phyloP scores from a whole-genome alignment of 2,113 vertebrate genomes.

The Sigmodon hispidus region DNA sequence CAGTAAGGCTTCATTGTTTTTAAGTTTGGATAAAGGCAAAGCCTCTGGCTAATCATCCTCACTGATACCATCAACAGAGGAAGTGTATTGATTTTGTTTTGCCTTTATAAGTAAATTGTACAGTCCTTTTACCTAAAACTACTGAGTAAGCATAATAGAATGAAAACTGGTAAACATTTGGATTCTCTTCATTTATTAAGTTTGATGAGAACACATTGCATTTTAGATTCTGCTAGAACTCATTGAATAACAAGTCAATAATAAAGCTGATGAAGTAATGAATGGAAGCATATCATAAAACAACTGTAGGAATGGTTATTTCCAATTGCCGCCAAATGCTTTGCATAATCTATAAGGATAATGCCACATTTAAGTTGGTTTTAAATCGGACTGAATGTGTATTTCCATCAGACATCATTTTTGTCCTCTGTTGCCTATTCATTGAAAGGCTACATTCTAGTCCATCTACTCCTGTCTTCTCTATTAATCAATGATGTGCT shows the following conservation, averaged over 20 bases:
- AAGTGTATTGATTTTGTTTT: conserved; percentile 62
- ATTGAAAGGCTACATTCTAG: not conserved
- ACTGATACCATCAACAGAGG: conserved; percentile 17
- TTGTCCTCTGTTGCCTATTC: not conserved
- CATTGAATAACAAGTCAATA: not conserved
- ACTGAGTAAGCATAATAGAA: conserved; percentile 53
- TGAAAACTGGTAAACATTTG: conserved; percentile 59
- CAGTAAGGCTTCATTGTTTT: not conserved
- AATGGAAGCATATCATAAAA: not conserved
- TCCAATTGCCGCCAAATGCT: not conserved
- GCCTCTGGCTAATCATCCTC: conserved; percentile 5
- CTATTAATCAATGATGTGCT: not conserved
- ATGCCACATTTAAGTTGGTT: not conserved
- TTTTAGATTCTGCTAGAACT: conserved; percentile 43
- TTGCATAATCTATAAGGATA: not conserved
- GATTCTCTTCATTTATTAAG: conserved; percentile 61
- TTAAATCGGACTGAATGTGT: not conserved
- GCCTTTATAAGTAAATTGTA: conserved; percentile 45
- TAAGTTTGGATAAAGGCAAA: conserved; percentile 46
- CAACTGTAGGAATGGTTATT: conserved; percentile 11
- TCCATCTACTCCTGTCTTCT: not conserved
- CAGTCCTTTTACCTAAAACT: conserved; percentile 57
- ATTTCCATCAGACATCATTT: not conserved
- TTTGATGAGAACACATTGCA: conserved; percentile 43
- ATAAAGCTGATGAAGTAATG: conserved; percentile 25